phyloP scores from a whole-genome alignment of 2,888 invertebrate species.

The Drosophila dives region DNA sequence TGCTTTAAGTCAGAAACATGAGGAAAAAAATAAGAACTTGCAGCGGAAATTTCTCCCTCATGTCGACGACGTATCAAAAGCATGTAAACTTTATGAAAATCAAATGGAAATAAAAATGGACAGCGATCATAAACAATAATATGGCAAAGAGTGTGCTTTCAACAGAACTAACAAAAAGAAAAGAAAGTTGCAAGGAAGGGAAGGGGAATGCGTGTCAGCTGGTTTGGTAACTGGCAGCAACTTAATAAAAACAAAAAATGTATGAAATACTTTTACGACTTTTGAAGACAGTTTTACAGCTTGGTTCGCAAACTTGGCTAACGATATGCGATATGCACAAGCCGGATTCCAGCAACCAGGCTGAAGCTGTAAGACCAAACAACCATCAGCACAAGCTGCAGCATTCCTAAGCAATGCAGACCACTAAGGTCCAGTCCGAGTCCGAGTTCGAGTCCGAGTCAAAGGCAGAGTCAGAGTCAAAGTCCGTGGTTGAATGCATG shows the following conservation, averaged over 20 bases:
- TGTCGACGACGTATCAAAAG: constrained; percentile 54
- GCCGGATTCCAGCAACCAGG: constrained; percentile 9
- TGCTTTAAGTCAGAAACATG: constrained; percentile 43
- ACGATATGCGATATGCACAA: constrained; percentile 79
- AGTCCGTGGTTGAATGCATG: constrained; percentile 66
- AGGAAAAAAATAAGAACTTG: neutral
- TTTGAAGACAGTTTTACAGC: constrained; percentile 82
- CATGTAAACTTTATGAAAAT: constrained; percentile 79
- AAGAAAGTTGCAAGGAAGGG: constrained; percentile 14
- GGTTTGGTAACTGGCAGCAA: constrained; percentile 53
- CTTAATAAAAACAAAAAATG: constrained; percentile 78
- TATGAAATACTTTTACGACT: constrained; percentile 82
- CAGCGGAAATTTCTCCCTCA: constrained; percentile 3
- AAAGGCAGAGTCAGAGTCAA: neutral
- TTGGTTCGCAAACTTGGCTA: constrained; percentile 72
- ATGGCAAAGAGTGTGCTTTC: constrained; percentile 56
- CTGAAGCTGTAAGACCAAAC: constrained; percentile 7
- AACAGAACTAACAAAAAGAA: constrained; percentile 41
- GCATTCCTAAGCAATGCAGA: constrained; percentile 46
- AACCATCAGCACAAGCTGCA: neutral
- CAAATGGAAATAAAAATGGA: constrained; percentile 79
- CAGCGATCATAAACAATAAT: constrained; percentile 75
- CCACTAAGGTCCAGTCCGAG: constrained; percentile 29
- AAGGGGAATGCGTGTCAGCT: constrained; percentile 24
- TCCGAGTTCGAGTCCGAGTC: constrained; percentile 8